Evolutionary conservation across 2,888 invertebrate species (phyloP), one percentile per base, ranked within the genome.

Genomic region (Eutolmus rufibarbis): DNA sequence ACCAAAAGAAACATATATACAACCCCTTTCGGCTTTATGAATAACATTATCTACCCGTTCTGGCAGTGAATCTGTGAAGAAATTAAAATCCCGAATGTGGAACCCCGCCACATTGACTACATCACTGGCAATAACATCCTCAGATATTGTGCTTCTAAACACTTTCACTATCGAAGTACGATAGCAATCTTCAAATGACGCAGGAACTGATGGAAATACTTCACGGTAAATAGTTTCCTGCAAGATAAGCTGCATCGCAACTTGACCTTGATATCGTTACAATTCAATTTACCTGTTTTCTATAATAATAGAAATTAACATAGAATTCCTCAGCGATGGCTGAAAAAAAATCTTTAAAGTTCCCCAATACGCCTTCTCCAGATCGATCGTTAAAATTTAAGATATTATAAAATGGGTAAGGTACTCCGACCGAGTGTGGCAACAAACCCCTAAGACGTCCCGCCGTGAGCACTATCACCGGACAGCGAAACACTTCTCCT

Each of bases 1-100:
- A 12, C 88, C 88, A 23, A 88, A 74, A 16, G 87, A 88, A 31
- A 88, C 86, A 76, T 88, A 88, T 14, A 88, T 87, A 78, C 84
- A 87, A 0, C 88, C 88, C 23, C 57, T 56, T 7, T 88, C 84
- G 7, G 88, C 51, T 14, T 86, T 85, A 82, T 88, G 87, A 16
- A 88, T 87, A 46, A 88, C 88, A 14, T 87, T 40, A 78, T 88
- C 86, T 34, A 88, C 56, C 23, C 23, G 5, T 19, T 88, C 87
- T 3, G 87, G 66, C 46, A 88, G 46, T 9, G 74, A 31, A 74
- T 40, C 66, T 37, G 43, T 23, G 46, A 74, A 82, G 40, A 74
- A 74, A 77, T 86, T 66, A 56, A 78, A 86, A 40, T 86, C 74
- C 12, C 77, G 82, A 37, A 88, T 85, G 74, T 88, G 88, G 31